Evolutionary conservation across 1,140 invertebrate genomes (phyloP), one percentile per base, ranked within the genome.

Genomic region (Chrysopa pallens): DNA sequence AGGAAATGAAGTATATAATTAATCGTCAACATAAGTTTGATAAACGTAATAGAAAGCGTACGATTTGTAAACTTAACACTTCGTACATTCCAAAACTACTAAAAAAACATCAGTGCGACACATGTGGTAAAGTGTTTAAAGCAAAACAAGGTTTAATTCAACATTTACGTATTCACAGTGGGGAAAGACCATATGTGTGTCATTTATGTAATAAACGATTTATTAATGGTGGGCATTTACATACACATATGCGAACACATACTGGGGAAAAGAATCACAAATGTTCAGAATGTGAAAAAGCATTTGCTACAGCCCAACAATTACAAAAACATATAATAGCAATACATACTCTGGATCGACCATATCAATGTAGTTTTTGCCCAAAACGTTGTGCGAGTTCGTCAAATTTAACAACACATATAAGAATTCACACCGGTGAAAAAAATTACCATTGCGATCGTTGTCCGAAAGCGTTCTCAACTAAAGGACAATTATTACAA

Each of bases 291-390:
- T 72, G 70, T 29, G 66, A 59, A 2, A 72, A 72, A 46, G 67
- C 66, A 0, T 72, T 72, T 46, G 55, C 50, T 56, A 70, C 48
- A 52, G 67, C 48, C 1, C 69, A 72, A 44, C 67, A 69, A 36
- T 43, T 72, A 11, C 69, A 68, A 0, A 69, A 72, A 62, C 69
- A 52, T 63, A 73, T 55, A 60, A 73, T 54, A 60, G 82, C 40
- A 70, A 55, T 84, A 29, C 83, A 87, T 51, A 83, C 76, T 1
- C 72, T 72, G 1, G 65, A 74, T 43, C 52, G 65, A 39, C 72
- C 72, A 0, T 72, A 72, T 48, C 54, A 59, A n/a, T 76, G 73
- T 50, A 53, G 49, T 6, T 55, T 63, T 37, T 76, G 73, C 45
- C 54, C 47, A 6, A 68, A 68, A 43, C 28, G 40, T 38, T 63